Conservation (phyloP, 2,113 vertebrate genomes). For the Thomomys bottae region DNA sequence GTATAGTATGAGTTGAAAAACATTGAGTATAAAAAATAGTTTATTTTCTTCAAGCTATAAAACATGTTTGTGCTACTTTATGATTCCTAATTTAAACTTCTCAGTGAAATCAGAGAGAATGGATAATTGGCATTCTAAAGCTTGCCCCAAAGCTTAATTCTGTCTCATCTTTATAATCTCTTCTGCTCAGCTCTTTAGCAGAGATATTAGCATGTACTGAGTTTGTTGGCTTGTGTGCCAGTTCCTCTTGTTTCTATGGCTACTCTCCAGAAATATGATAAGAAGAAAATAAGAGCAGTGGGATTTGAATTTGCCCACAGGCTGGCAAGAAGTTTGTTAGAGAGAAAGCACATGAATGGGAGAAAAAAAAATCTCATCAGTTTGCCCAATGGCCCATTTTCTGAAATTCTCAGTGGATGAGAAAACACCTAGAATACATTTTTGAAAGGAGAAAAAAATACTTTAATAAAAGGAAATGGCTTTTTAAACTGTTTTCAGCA, state of each 20-base stretch:
- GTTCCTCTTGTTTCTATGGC: not conserved
- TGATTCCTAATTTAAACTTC: not conserved
- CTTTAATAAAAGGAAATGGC: slow-evolving; percentile 22
- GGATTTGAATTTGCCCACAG: not conserved
- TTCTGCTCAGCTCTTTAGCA: not conserved
- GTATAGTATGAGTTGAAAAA: not conserved
- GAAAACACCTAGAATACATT: not conserved
- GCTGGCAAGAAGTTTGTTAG: not conserved
- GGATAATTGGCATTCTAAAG: not conserved
- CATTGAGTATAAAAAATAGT: not conserved
- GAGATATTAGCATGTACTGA: not conserved
- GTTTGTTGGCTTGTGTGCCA: not conserved
- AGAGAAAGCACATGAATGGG: not conserved
- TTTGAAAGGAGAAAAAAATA: not conserved
- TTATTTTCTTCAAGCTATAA: slow-evolving; percentile 8
- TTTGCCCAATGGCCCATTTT: slow-evolving; percentile 23
- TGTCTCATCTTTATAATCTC: slow-evolving; percentile 4
- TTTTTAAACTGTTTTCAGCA: slow-evolving; percentile 21
- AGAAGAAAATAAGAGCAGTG: not conserved
- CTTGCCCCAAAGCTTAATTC: slow-evolving; percentile 29
- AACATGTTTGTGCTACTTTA: not conserved
- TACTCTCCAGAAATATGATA: not conserved
- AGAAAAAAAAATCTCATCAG: slow-evolving; percentile 1
- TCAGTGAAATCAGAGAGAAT: not conserved
- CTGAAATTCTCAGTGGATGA: slow-evolving; percentile 22